Conservation (phyloP, 2,113 vertebrate species). For the Calypte anna region DNA sequence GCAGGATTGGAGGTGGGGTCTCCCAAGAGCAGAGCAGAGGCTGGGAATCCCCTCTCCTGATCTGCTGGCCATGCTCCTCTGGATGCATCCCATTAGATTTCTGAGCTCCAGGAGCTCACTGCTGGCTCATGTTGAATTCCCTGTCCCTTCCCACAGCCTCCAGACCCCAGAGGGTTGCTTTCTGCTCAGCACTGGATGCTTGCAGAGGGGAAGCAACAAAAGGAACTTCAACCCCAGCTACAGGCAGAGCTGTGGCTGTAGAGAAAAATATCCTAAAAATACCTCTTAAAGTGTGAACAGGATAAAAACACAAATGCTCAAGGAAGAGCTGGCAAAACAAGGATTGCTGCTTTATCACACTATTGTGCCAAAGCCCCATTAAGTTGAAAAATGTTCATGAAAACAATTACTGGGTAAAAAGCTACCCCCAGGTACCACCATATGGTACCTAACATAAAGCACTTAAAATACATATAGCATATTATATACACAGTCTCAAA, state of each 20-base stretch:
- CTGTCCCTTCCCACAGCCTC: background rate
- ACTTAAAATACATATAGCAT: accelerated
- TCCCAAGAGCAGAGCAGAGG: too few species aligned
- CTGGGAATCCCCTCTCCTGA: too few species aligned
- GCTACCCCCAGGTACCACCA: background rate
- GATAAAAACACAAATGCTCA: background rate
- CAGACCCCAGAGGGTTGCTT: background rate
- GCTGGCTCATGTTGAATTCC: too few species aligned
- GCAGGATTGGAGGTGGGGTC: too few species aligned
- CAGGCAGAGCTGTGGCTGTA: background rate
- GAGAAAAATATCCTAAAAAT: background rate
- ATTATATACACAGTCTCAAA: background rate
- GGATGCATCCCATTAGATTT: too few species aligned
- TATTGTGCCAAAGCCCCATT: background rate
- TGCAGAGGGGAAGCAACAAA: background rate
- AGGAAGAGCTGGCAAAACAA: background rate
- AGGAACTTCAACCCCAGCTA: background rate
- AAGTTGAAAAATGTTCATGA: background rate
- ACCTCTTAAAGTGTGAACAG: background rate
- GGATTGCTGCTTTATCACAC: background rate
- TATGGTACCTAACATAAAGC: background rate
- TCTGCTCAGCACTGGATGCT: background rate
- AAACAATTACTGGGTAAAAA: background rate
- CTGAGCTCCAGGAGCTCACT: too few species aligned
- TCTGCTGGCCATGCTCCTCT: too few species aligned